These are phyloP conservation scores for Dendropsophus ebraccatus DNA, from an alignment of 2,113 vertebrate species.

Conservation along the genomic window DNA sequence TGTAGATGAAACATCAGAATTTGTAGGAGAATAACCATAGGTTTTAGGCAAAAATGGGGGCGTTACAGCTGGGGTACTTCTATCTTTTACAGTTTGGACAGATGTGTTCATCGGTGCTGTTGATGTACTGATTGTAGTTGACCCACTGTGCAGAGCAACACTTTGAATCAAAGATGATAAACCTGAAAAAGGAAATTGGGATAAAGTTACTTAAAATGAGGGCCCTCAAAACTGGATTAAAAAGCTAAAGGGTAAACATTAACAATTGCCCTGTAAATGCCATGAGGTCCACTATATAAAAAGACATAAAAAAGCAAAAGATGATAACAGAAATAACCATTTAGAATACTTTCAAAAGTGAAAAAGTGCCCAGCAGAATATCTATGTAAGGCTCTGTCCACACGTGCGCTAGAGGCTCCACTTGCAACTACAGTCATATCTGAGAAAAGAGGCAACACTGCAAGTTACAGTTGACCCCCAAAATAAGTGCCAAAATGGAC, in stretches of 20 bases:
- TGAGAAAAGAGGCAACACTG: too few species aligned
- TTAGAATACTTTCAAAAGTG: too few species aligned
- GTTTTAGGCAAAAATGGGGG: slow-evolving; percentile 73
- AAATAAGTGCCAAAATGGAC: too few species aligned
- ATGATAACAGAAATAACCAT: too few species aligned
- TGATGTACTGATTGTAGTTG: slow-evolving; percentile 67
- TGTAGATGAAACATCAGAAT: slow-evolving; percentile 77
- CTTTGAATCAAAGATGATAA: slow-evolving; percentile 92
- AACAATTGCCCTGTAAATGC: too few species aligned
- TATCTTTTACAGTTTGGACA: slow-evolving; percentile 68
- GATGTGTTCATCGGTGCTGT: slow-evolving; percentile 67
- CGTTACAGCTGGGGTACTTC: slow-evolving; percentile 63
- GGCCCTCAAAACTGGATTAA: not conserved
- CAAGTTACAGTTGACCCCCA: too few species aligned
- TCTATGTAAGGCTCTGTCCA: too few species aligned
- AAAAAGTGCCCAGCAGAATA: too few species aligned
- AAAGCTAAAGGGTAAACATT: not conserved
- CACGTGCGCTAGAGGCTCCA: too few species aligned
- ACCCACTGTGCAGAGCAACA: slow-evolving; percentile 76
- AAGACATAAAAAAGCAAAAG: too few species aligned
- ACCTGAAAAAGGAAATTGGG: slow-evolving; percentile 71
- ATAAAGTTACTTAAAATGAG: not conserved
- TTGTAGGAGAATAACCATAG: slow-evolving; percentile 76
- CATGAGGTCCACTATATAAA: too few species aligned
- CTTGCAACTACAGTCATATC: too few species aligned